phyloP scores from a whole-genome alignment of 2,113 vertebrate species.

The Sminthopsis crassicaudata region DNA sequence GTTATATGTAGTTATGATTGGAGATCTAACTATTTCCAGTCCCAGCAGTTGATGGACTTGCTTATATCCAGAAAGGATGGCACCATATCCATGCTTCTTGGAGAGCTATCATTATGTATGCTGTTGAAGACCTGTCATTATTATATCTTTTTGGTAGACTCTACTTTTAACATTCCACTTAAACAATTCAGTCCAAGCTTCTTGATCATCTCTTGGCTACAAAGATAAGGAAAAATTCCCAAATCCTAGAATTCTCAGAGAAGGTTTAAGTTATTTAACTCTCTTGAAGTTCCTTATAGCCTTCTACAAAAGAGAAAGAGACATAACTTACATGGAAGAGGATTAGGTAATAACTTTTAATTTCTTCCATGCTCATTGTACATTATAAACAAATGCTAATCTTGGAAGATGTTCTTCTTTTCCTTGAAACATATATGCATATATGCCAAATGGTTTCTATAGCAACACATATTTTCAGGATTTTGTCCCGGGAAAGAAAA shows the following conservation, averaged over 20 bases:
- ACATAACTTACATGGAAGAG: not conserved
- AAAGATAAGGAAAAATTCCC: not conserved
- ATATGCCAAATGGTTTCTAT: slow-evolving; percentile 84
- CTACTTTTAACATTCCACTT: not conserved
- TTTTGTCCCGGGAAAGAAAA: slow-evolving; percentile 74
- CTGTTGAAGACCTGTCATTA: not conserved
- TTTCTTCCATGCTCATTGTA: not conserved
- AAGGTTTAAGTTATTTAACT: not conserved
- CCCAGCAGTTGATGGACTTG: not conserved
- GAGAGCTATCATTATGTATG: not conserved
- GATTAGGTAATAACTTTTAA: not conserved
- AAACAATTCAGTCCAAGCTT: not conserved
- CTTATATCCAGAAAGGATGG: not conserved
- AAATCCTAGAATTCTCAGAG: not conserved
- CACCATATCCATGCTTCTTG: not conserved
- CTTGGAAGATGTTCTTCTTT: slow-evolving; percentile 67
- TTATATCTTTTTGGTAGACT: not conserved
- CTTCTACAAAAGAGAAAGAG: not conserved
- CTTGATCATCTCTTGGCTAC: not conserved
- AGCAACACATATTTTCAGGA: slow-evolving; percentile 80
- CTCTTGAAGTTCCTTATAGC: not conserved
- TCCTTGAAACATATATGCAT: slow-evolving; percentile 73
- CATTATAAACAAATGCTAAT: not conserved
- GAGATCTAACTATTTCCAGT: not conserved
- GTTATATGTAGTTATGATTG: not conserved